Evolutionary conservation across 2,113 vertebrate genomes (phyloP), one percentile per base, ranked within the genome.

Genomic region (Podilymbus podiceps): DNA sequence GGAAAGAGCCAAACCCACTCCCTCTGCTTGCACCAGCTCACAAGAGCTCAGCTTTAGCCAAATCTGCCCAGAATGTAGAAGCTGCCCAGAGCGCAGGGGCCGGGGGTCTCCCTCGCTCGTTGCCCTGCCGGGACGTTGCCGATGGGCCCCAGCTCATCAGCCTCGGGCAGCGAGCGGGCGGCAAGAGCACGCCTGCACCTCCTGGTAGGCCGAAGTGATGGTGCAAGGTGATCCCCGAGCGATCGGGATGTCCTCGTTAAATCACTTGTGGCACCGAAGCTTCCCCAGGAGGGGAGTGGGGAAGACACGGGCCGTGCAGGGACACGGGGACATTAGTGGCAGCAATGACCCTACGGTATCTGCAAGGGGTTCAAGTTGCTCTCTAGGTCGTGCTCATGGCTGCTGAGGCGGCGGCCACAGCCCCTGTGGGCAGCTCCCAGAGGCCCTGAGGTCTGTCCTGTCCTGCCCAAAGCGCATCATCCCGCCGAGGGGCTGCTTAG

Each of bases 41-140:
- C 28, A 9, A 25, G 44, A 58, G 35, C 6, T 50, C 1, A 0
- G 35, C 49, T 76, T 58, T 40, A 56, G 24, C 35, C 4, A 2
- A 19, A 47, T 8, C 40, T 53, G 19, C 27, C 15, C 15, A 53
- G 5, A 17, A 4, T 1, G 4, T 4, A 4, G 47, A 23, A 73
- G 16, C 35, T 23, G 11, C 25, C 19, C 33, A 5, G 40, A 18
- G 40, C 11, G 6, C 8, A 16, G 9, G 21, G 27, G 9, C 6
- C 2, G 6, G 30, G 23, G 7, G 4, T 50, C 2, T 88, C 28
- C 30, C 31, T 58, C 3, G 0, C 55, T 49, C 1, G 0, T 33
- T 67, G 20, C 19, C 60, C 35, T 86, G n/a, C 30, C 67, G 15
- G 27, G 75, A 42, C 7, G 16, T 58, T 60, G 35, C 79, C 33